A percentile compares a stretch with the other conserved stretches of the same genome.
These are phyloP conservation scores for Gonioctena quinquepunctata DNA, from an alignment of 1,140 invertebrate species.

Conservation along the genomic window DNA sequence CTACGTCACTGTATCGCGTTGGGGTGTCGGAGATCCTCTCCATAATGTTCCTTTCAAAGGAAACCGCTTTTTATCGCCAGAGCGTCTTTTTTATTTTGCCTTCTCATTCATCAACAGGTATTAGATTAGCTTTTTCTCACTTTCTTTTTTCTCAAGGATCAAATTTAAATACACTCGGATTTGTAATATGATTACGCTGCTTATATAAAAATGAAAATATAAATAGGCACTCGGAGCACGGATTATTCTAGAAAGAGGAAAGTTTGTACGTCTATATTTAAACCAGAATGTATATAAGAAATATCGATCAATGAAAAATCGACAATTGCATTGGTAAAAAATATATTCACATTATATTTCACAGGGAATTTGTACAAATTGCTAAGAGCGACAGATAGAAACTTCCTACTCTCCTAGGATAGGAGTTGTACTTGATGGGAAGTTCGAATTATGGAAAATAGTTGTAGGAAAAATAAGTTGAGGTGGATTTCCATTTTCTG, in stretches of 20 bases:
- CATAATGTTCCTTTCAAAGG: constrained; percentile 33
- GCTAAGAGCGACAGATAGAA: too few species aligned
- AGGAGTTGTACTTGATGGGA: too few species aligned
- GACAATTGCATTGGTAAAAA: background rate
- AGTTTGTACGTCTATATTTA: too few species aligned
- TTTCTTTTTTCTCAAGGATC: constrained; percentile 13
- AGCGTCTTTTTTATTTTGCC: constrained; percentile 33
- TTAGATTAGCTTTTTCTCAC: constrained; percentile 37
- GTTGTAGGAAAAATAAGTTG: too few species aligned
- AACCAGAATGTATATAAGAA: too few species aligned
- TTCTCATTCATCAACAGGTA: constrained; percentile 42
- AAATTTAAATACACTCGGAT: background rate
- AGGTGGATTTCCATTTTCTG: too few species aligned
- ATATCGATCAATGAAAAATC: background rate
- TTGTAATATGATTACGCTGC: constrained; percentile 5
- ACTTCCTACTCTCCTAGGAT: too few species aligned
- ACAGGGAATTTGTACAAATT: too few species aligned
- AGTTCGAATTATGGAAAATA: too few species aligned
- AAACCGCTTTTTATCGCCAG: constrained; percentile 38
- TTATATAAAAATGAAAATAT: constrained; percentile 10
- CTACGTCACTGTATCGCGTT: constrained; percentile 6
- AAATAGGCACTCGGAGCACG: background rate
- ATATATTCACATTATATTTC: too few species aligned
- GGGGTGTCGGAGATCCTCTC: constrained; percentile 35
- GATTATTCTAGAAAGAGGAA: background rate